Evolutionary conservation across 2,888 invertebrate genomes (phyloP), one percentile per base, ranked within the genome.

Genomic region (Apomyelois bistriatella): DNA sequence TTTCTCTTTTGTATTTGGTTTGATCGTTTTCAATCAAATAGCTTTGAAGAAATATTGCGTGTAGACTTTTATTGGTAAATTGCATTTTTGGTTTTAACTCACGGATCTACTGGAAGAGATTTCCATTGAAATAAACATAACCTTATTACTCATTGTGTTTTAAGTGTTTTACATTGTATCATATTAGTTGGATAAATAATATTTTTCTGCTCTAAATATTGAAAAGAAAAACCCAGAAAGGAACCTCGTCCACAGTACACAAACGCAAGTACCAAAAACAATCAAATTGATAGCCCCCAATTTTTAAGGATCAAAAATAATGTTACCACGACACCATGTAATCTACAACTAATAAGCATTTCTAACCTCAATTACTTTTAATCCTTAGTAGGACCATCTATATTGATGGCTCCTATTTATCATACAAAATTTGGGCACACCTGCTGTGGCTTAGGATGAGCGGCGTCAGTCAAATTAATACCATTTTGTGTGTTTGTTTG

Each of bases 361-460:
- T 10, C 53, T 72, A 78, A 68, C 74, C 79, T 75, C 83, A 78
- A 82, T 83, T 78, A 82, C 69, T 64, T 66, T 74, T 75, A 68
- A 72, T 65, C 68, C 72, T 68, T 68, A 61, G 70, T 68, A 66
- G 67, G 57, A 63, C 63, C 66, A 65, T 62, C 62, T 54, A 70
- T 82, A 85, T 85, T 86, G 84, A 87, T 88, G 83, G 83, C 60
- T 72, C 71, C 68, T 79, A 88, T 89, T 83, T 81, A 88, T 90
- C 89, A 86, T 77, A 79, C 74, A 79, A 78, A 74, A 79, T 82
- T 82, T 77, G 66, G 76, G 88, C 79, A 85, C 90, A 85, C 89
- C 90, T 85, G 89, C 89, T 88, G 89, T 78, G 85, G 61, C 65
- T 64, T 56, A 62, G 72, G 74, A 76, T 77, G 79, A 79, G 74